These are phyloP conservation scores for Gobius niger DNA, from an alignment of 2,113 vertebrate genomes.

Conservation along the genomic window DNA sequence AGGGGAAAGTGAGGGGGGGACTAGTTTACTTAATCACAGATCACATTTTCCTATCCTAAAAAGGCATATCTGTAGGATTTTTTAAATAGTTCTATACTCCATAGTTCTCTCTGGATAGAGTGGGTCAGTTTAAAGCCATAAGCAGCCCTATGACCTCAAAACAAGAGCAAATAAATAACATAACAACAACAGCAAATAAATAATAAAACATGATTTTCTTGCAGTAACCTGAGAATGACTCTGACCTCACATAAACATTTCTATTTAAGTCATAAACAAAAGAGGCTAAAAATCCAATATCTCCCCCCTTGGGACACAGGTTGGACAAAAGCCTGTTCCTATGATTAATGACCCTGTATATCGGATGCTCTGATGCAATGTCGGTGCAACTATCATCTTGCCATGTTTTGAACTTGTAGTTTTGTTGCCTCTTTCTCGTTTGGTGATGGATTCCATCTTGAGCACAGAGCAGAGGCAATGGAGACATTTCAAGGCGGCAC, in stretches of 20 bases:
- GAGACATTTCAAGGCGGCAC: slow-evolving; percentile 23
- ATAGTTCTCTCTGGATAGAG: no score
- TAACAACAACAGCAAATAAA: no score
- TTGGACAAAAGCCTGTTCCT: not conserved
- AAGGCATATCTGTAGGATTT: no score
- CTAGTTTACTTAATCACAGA: no score
- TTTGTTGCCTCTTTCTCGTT: not conserved
- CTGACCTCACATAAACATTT: not conserved
- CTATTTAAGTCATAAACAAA: not conserved
- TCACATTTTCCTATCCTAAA: no score
- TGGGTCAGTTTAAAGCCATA: no score
- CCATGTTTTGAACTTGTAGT: not conserved
- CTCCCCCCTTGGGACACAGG: not conserved
- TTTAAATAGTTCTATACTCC: no score
- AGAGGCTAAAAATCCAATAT: not conserved
- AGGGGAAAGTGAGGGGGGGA: no score
- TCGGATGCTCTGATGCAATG: slow-evolving; percentile 12
- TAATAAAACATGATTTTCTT: no score
- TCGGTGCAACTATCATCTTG: not conserved
- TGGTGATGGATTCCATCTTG: not conserved
- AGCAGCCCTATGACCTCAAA: no score
- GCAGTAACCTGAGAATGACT: not conserved
- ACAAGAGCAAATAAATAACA: no score
- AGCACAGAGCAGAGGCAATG: not conserved
- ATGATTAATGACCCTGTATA: not conserved